These are phyloP conservation scores for Mesembrinibis cayennensis DNA, from an alignment of 2,113 vertebrate genomes.

Conservation along the genomic window DNA sequence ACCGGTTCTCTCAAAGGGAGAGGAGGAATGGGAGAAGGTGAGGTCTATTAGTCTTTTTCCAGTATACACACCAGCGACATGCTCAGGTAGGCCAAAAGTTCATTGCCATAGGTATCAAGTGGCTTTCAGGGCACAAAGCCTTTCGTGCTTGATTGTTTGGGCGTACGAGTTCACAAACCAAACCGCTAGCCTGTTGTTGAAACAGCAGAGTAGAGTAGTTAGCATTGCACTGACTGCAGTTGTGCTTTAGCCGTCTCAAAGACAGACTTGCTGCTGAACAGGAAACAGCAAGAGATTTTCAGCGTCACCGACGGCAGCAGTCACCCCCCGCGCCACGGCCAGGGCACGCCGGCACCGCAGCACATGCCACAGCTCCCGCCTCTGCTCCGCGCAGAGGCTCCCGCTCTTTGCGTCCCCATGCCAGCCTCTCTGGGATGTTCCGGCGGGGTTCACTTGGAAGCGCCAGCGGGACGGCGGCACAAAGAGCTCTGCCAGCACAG, in stretches of 20 bases:
- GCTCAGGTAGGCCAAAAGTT: not conserved
- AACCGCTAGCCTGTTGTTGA: not conserved
- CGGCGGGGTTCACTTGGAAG: not conserved
- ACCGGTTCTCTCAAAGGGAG: not conserved
- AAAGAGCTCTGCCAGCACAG: not conserved
- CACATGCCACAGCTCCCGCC: not conserved
- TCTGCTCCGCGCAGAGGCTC: not conserved
- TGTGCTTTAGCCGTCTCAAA: not conserved
- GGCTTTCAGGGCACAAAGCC: not conserved
- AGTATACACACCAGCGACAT: not conserved
- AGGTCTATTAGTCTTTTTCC: not conserved
- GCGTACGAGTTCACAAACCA: not conserved
- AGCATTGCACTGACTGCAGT: not conserved
- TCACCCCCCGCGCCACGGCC: not conserved
- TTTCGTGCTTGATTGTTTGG: no score
- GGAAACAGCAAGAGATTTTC: not conserved
- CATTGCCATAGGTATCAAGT: not conserved
- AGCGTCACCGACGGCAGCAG: not conserved
- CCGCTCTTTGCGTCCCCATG: accelerated
- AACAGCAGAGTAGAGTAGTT: accelerated
- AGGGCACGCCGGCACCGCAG: no score
- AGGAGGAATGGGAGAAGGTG: not conserved
- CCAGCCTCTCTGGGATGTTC: not conserved
- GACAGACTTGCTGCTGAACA: not conserved
- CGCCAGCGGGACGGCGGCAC: accelerated